Conservation (phyloP, 2,113 vertebrate species). For the Trochalopteron elliotii region DNA sequence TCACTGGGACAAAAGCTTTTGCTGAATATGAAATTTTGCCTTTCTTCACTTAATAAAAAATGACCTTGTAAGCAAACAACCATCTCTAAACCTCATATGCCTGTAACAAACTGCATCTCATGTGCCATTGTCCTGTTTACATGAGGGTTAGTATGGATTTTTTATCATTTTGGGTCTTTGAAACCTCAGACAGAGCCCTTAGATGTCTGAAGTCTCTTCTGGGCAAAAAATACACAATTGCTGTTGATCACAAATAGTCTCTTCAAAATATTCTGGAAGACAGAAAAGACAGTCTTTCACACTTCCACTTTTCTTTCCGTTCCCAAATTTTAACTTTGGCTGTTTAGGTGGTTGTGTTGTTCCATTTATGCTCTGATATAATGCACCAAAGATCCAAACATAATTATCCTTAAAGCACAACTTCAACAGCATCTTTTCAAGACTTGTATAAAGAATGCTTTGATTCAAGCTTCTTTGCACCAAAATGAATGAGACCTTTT, state of each 20-base stretch:
- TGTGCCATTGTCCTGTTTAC: background rate
- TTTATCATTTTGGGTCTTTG: background rate
- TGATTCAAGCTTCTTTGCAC: constrained; percentile 19
- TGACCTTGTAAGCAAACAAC: background rate
- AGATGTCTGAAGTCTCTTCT: background rate
- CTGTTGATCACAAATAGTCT: background rate
- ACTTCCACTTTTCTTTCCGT: background rate
- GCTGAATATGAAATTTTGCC: background rate
- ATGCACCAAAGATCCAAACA: background rate
- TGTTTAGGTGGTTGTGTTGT: background rate
- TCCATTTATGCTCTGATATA: background rate
- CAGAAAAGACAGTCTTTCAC: background rate
- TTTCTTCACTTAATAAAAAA: background rate
- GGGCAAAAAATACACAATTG: background rate
- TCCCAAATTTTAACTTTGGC: background rate
- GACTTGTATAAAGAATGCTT: constrained; percentile 23
- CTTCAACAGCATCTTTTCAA: constrained; percentile 28
- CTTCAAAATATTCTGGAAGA: background rate
- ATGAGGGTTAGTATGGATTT: background rate
- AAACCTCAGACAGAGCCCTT: background rate
- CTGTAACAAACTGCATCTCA: background rate
- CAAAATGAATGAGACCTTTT: constrained; percentile 52
- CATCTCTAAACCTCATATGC: background rate
- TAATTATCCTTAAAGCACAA: constrained; percentile 18
- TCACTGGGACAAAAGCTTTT: background rate